These are phyloP conservation scores for Terebella lapidaria DNA, from an alignment of 2,888 invertebrate species.

Conservation along the genomic window DNA sequence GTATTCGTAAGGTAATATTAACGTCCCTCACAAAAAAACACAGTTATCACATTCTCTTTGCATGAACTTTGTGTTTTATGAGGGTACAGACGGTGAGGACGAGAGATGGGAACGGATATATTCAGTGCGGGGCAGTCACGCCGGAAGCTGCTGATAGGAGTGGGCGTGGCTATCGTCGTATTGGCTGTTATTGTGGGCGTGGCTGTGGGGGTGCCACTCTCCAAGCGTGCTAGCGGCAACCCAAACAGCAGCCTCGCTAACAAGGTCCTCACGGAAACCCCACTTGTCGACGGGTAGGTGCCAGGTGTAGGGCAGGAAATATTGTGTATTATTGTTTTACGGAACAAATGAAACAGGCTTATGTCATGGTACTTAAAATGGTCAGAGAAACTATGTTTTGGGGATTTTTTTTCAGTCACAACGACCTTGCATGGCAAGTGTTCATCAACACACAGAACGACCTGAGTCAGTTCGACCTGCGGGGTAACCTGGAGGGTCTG, in stretches of 20 bases:
- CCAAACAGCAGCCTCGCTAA: background rate
- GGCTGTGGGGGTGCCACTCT: background rate
- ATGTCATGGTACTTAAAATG: too few relatives aligned
- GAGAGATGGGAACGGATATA: too few relatives aligned
- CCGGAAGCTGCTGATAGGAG: background rate
- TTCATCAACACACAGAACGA: slow-evolving; percentile 28
- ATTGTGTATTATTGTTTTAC: too few relatives aligned
- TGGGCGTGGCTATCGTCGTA: background rate
- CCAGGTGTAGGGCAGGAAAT: background rate
- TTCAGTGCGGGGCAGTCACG: background rate
- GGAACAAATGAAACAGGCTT: too few relatives aligned
- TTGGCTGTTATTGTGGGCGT: background rate
- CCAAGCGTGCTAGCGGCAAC: background rate
- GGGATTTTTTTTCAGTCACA: slow-evolving; percentile 37
- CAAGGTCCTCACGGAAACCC: background rate
- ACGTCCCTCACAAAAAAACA: too few relatives aligned
- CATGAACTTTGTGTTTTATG: too few relatives aligned
- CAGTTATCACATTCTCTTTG: too few relatives aligned
- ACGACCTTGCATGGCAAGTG: slow-evolving; percentile 41
- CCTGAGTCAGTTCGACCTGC: slow-evolving; percentile 43
- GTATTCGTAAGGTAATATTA: too few relatives aligned
- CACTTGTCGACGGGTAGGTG: slow-evolving; percentile 1
- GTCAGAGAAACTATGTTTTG: too few relatives aligned
- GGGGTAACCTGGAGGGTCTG: slow-evolving; percentile 59
- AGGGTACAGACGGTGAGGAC: too few relatives aligned